Base-by-base conservation (phyloP, 1,140 invertebrate genomes). In the Ditylenchus dipsaci region DNA sequence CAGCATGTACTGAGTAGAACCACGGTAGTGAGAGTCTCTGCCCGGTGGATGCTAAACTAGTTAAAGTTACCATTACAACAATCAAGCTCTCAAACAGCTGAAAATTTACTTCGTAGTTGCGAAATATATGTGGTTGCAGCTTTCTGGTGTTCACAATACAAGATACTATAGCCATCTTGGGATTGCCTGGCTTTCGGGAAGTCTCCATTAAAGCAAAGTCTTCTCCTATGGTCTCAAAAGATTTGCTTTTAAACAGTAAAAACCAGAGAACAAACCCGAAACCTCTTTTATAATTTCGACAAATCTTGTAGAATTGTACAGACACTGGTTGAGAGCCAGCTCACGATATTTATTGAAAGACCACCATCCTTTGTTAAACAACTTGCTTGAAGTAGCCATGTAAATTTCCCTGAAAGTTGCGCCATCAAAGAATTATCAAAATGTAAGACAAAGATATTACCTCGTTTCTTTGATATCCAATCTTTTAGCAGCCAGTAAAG, bases 261-360 rank as follows among this genome's bases (percentile, higher is more conserved):
- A 63, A 15, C 63, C 19, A 26, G 7, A 49, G 19, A 33, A n/a
- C 9, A 42, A 21, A 0, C 58, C 30, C 45, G n/a, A 30, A 58
- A 78, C 77, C 65, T 75, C 63, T 83, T 88, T 88, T 1, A 96
- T 84, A 74, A 95, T 87, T 74, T 88, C 86, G 81, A 93, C 90
- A 90, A 91, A 95, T 1, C 89, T 84, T 0, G 87, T 86, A 0
- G 91, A 91, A 80, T 95, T 90, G 84, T 95, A 95, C 84, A 93
- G 95, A 0, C 91, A 89, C 83, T 94, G 91, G 68, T 88, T 89
- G 88, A 89, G 90, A 15, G 30, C 45, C 26, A 95, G 85, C 71
- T 88, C 89, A 56, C 89, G 89, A 0, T 90, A 89, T 13, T 91
- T 92, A 83, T 86, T 85, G 27, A 90, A 66, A 1, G 61, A 58